Conservation (phyloP, 2,113 vertebrate genomes). For the Glaucomys volans region DNA sequence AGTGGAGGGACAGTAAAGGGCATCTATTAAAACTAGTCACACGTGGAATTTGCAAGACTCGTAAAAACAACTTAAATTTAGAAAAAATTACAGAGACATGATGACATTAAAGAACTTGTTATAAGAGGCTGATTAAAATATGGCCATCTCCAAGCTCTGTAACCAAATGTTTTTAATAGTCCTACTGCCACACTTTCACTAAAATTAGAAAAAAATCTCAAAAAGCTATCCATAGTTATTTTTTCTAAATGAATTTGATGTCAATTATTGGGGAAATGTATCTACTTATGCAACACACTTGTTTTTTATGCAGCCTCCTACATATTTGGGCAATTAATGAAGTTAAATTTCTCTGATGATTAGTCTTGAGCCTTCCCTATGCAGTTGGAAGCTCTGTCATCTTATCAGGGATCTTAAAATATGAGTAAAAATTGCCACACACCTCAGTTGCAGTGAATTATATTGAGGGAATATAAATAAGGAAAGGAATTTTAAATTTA, state of each 20-base stretch:
- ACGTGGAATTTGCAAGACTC: constrained; percentile 61
- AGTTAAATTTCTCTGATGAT: constrained; percentile 53
- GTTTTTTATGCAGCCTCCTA: constrained; percentile 41
- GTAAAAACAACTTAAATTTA: constrained; percentile 73
- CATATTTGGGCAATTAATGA: constrained; percentile 17
- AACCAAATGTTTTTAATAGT: constrained; percentile 58
- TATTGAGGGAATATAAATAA: not conserved
- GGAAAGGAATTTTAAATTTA: not conserved
- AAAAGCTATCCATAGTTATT: constrained; percentile 10
- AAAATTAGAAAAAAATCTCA: constrained; percentile 68
- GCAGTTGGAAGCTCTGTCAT: no score
- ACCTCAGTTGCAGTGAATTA: not conserved
- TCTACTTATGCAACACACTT: constrained; percentile 30
- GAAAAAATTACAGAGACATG: constrained; percentile 53
- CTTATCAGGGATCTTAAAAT: constrained; percentile 47
- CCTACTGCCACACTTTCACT: not conserved
- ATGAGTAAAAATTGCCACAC: constrained; percentile 24
- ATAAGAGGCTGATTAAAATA: constrained; percentile 53
- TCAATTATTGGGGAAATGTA: not conserved
- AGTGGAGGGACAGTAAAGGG: constrained; percentile 63
- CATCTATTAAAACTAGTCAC: constrained; percentile 60
- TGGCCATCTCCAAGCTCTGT: not conserved
- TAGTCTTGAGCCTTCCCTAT: not conserved
- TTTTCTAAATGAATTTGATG: constrained; percentile 56
- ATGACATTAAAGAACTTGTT: constrained; percentile 63